Conservation (phyloP, 1,140 invertebrate genomes). For the Caenorhabditis brenneri region DNA sequence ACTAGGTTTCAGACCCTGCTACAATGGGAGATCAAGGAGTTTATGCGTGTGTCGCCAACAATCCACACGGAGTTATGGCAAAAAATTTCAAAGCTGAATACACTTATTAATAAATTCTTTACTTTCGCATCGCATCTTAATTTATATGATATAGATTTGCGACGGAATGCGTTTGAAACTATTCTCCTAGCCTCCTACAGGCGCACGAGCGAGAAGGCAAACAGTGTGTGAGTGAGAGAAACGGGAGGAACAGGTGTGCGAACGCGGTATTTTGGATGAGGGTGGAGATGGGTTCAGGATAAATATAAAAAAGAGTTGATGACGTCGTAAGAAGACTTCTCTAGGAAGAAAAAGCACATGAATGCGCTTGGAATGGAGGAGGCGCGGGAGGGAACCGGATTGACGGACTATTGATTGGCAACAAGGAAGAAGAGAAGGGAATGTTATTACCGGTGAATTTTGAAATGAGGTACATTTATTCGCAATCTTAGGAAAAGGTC, state of each 20-base stretch:
- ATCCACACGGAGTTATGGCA: conserved; percentile 68
- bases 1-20: conserved; percentile 60
- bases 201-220: conserved; percentile 19
- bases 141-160: conserved; percentile 1
- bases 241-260: conserved; percentile 11
- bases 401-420: conserved; percentile 29
- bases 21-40: conserved; percentile 70
- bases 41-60: conserved; percentile 70
- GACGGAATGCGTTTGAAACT: conserved; percentile 9
- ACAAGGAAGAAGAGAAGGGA: conserved; percentile 9
- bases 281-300: neutral
- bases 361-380: neutral
- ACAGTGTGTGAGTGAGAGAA: neutral
- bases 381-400: conserved; percentile 18
- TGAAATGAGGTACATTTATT: too few relatives aligned
- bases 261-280: neutral
- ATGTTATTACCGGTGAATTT: neutral
- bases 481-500: neutral
- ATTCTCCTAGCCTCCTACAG: neutral
- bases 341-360: neutral
- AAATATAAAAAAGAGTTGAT: neutral
- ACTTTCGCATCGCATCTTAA: neutral
- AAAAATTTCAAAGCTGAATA: conserved; percentile 71
- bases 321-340: neutral
- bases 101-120: conserved; percentile 60